phyloP scores from a whole-genome alignment of 1,140 invertebrate genomes.

The Eumaeus atala region DNA sequence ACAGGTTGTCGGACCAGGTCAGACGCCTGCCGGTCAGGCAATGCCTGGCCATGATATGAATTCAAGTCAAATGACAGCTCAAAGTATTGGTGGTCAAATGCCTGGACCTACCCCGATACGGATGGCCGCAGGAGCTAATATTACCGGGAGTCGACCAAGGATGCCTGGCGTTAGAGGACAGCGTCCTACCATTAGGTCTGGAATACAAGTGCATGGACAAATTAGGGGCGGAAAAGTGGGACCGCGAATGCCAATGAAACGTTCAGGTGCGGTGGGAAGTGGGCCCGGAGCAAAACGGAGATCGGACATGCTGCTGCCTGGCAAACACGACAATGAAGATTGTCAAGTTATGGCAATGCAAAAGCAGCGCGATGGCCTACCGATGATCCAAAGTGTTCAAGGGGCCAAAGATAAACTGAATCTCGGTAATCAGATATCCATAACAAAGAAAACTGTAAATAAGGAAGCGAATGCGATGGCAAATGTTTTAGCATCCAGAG shows the following conservation, averaged over 20 bases:
- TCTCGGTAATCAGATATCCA: conserved; percentile 72
- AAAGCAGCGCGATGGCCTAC: conserved; percentile 81
- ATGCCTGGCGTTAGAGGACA: conserved; percentile 44
- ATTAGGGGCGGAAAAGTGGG: conserved; percentile 44
- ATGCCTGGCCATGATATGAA: conserved; percentile 21
- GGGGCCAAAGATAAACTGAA: conserved; percentile 72
- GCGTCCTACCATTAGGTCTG: conserved; percentile 50
- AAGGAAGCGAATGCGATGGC: conserved; percentile 83
- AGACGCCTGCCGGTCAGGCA: conserved; percentile 22
- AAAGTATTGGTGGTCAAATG: conserved; percentile 39
- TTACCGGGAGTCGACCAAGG: conserved; percentile 39
- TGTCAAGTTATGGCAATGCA: conserved; percentile 79
- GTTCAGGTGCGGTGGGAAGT: conserved; percentile 34
- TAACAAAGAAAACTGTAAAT: conserved; percentile 79
- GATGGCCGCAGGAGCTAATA: conserved; percentile 45
- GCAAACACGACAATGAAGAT: conserved; percentile 70
- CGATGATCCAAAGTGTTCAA: conserved; percentile 83
- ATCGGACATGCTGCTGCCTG: conserved; percentile 62
- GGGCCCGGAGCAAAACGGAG: conserved; percentile 50
- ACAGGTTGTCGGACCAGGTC: conserved; percentile 26
- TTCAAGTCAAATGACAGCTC: conserved; percentile 28
- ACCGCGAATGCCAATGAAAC: conserved; percentile 59
- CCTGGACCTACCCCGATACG: conserved; percentile 45
- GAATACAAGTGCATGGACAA: conserved; percentile 57
- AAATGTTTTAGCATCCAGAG: conserved; percentile 82